Conservation (phyloP, 2,113 vertebrate genomes). For the Xenotilapia caudafasciata region DNA sequence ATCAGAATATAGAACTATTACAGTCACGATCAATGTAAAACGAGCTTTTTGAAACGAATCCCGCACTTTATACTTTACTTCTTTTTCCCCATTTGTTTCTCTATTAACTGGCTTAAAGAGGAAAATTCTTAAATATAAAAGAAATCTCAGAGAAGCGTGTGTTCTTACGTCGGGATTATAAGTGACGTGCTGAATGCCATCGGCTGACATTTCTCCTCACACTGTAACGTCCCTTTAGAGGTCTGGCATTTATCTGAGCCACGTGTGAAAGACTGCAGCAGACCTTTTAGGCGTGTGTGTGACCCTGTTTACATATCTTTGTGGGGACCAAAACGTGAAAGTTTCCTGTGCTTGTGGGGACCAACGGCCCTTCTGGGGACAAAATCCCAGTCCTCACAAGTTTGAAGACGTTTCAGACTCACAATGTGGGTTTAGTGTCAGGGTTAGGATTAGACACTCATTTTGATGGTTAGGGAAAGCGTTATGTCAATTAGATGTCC, state of each 20-base stretch:
- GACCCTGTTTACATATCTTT: not conserved
- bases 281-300: not conserved
- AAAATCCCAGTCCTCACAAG: rapidly evolving
- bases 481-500: not conserved
- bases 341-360: not conserved
- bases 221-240: not conserved
- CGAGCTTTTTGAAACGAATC: not conserved
- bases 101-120: not conserved
- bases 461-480: not conserved
- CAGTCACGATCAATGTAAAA: not conserved
- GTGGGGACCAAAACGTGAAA: rapidly evolving
- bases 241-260: not conserved
- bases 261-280: not conserved
- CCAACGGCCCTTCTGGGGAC: not conserved
- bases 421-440: not conserved
- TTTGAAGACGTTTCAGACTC: not conserved
- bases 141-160: rapidly evolving
- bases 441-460: rapidly evolving
- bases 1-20: not conserved
- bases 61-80: not conserved
- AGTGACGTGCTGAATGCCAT: not conserved
- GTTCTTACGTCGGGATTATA: not conserved
- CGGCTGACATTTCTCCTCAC: not conserved
- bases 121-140: not conserved
- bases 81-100: rapidly evolving